phyloP scores from a whole-genome alignment of 2,888 invertebrate species.

The Trachelus stipa region DNA sequence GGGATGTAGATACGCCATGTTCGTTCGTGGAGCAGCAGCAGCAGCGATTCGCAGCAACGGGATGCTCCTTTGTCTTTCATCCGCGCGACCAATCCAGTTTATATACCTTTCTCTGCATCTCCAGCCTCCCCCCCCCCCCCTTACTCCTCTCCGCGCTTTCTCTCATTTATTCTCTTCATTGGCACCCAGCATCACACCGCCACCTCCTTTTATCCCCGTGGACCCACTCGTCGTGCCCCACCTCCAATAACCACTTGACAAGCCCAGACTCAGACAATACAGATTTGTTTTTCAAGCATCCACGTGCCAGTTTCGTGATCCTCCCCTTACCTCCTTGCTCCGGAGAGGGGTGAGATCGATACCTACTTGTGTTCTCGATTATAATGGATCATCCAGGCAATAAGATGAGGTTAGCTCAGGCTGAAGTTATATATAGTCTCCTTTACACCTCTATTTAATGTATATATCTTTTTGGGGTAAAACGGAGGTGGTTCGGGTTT shows the following conservation, averaged over 20 bases:
- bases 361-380: background rate
- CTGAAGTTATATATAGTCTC: background rate
- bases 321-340: conserved; percentile 20
- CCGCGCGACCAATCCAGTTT: conserved; percentile 36
- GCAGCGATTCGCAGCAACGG: conserved; percentile 59
- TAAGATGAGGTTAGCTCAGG: background rate
- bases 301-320: conserved; percentile 36
- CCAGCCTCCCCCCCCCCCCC: conserved; percentile 18
- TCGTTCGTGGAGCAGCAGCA: conserved; percentile 28
- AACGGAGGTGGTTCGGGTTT: background rate
- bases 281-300: conserved; percentile 56
- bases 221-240: conserved; percentile 23
- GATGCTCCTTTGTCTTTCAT: conserved; percentile 63
- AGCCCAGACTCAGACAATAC: conserved; percentile 51
- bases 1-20: conserved; percentile 65
- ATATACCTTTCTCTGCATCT: conserved; percentile 22
- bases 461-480: background rate
- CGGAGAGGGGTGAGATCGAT: conserved; percentile 23
- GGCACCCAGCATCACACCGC: conserved; percentile 11
- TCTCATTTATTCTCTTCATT: background rate
- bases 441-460: background rate
- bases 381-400: background rate
- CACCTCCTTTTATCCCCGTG: conserved; percentile 16
- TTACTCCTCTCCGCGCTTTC: conserved; percentile 19
- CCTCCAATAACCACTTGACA: conserved; percentile 27